phyloP scores from a whole-genome alignment of 2,888 invertebrate genomes.

The Bombylius discolor region DNA sequence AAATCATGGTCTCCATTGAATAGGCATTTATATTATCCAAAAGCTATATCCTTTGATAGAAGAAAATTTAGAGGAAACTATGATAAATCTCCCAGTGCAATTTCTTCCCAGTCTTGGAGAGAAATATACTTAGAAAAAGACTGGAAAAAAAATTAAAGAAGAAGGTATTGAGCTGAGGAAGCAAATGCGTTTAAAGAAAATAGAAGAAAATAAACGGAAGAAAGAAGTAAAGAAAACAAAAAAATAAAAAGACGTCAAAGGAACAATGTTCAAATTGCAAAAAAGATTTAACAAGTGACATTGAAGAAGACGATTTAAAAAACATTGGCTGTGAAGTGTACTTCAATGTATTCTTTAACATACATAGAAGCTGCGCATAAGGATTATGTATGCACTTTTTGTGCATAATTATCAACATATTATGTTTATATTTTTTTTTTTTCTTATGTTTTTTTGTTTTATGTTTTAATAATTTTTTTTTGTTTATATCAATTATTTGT shows the following conservation, averaged over 20 bases:
- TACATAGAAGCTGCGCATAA: not conserved
- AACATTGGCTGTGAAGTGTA: not conserved
- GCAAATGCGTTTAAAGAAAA: not conserved
- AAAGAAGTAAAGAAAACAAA: not conserved
- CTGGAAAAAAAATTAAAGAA: not conserved
- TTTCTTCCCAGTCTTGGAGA: not conserved
- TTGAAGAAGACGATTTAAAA: not conserved
- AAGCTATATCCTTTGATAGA: not conserved
- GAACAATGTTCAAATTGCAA: not conserved
- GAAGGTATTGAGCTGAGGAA: not conserved
- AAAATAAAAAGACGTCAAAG: not conserved
- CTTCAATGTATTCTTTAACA: not conserved
- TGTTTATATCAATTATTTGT: too few species aligned
- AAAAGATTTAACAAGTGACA: not conserved
- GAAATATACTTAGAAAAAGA: not conserved
- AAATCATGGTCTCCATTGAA: too few species aligned
- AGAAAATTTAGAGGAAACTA: not conserved
- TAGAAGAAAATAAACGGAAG: too few species aligned
- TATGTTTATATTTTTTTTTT: too few species aligned
- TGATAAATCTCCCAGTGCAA: not conserved
- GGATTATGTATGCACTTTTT: not conserved
- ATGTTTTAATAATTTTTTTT: too few species aligned
- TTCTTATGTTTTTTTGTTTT: too few species aligned
- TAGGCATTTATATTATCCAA: not conserved
- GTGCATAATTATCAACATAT: too few species aligned